Evolutionary conservation across 2,888 invertebrate species (phyloP), one percentile per base, ranked within the genome.

Genomic region (Macrostomum cliftonense): DNA sequence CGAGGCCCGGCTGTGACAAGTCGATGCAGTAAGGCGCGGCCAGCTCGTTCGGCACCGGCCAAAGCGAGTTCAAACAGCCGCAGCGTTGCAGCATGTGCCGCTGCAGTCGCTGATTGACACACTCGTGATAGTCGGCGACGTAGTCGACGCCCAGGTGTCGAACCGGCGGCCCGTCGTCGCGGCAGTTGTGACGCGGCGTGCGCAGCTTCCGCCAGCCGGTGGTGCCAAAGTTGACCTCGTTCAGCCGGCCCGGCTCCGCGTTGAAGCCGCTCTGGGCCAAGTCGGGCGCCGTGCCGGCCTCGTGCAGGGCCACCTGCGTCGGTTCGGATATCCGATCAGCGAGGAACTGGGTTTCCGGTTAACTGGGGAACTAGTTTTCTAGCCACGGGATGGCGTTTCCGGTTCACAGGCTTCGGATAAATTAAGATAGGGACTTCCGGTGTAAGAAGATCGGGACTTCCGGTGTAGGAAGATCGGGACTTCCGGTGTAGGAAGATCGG

Each of bases 201-300:
- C 21, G 21, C 19, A 28, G 17, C 40, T 47, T 17, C 11, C 16
- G 20, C 50, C 50, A 50, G 5, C 20, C 19, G 14, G 42, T 42
- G 21, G 38, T 49, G 19, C 42, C 39, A n/a, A 36, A 50, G 19
- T 12, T 50, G 12, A 50, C 49, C 19, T 51, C 50, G 39, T 50
- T 50, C 50, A 50, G 46, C n/a, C 49, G 46, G 12, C 50, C 50
- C 13, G 50, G 50, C 20, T 50, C 46, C 21, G 49, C 39, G 39
- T 50, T 50, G 48, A 50, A 40, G n/a, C 50, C 50, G 28, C 42
- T 39, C 39, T 50, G 46, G 42, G 39, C 49, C 20, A 50, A 21
- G 39, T 50, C 50, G 9, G 50, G 50, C 40, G 46, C 46, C 13
- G 50, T 50, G n/a, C 47, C 40, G 4, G 37, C 39, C 19, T 50